Base-by-base conservation (phyloP, 2,888 invertebrate species). In the Anagyrus pseudococci region DNA sequence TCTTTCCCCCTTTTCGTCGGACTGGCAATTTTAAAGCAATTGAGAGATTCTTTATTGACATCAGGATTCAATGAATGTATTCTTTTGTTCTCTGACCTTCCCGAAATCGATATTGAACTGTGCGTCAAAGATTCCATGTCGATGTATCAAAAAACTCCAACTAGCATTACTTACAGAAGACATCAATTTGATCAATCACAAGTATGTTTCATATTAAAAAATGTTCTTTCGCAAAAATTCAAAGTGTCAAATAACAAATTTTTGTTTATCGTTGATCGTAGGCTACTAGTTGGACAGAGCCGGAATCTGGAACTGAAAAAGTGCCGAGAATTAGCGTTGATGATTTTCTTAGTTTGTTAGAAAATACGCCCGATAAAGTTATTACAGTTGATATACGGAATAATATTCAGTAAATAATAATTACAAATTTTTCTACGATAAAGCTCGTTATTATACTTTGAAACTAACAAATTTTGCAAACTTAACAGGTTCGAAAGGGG, bases 51-150 rank as follows among this genome's bases (percentile, higher is more conserved):
- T 0, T 82, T 98, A 7, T 85, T 99, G 2, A 86, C 87, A 6
- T 96, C 94, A 0, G 96, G 96, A 10, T 99, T 99, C 82, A 99
- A 99, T 80, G 99, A 99, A 78, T 98, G 98, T 77, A 99, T 99
- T 71, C 83, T 99, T 41, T 84, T 98, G 22, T 99, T 99, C 83
- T 98, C 98, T n/a, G 98, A 99, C 83, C 86, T 99, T 75, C 98
- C 98, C 52, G 97, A 97, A 82, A 94, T 98, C 64, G 96, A 96
- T 72, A 97, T 98, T 74, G 96, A 97, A 75, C 88, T 89, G 70
- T 96, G 96, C 82, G 95, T 97, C 0, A 88, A 88, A 75, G 92
- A 94, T 78, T 95, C 97, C 0, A 90, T 92, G 70, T 87, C 88
- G 68, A 92, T 96, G 84, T 96, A 91, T 77, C 86, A 89, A 67